Conservation (phyloP, 2,113 vertebrate genomes). For the Brachyistius frenatus region DNA sequence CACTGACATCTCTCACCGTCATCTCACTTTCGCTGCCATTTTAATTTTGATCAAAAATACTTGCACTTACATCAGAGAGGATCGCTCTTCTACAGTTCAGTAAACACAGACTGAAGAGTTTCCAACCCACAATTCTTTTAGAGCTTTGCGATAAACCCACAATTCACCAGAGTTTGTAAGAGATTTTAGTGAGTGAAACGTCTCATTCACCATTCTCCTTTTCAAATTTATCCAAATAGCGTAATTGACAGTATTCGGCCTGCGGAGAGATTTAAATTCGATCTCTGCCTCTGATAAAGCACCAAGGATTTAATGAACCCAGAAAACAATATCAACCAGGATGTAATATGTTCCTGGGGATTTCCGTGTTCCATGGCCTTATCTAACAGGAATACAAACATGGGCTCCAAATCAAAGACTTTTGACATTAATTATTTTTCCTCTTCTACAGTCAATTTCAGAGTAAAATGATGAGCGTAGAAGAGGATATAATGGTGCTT, state of each 20-base stretch:
- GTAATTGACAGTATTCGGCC: slow-evolving; percentile 11
- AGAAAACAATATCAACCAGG: slow-evolving; percentile 31
- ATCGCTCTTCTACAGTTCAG: not conserved
- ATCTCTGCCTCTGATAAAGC: slow-evolving; percentile 45
- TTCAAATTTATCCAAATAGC: slow-evolving; percentile 35
- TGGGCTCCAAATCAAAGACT: slow-evolving; percentile 4
- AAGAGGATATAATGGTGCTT: too few relatives aligned
- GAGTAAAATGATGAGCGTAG: not conserved
- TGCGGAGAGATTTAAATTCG: slow-evolving; percentile 41
- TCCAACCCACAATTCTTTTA: slow-evolving; percentile 1
- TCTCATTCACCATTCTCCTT: slow-evolving; percentile 1
- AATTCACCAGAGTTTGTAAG: not conserved
- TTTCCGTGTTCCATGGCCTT: not conserved
- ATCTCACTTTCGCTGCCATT: not conserved
- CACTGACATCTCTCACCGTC: not conserved
- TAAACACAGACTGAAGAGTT: not conserved
- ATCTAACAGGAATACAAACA: slow-evolving; percentile 4
- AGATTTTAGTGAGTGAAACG: not conserved
- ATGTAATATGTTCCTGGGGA: slow-evolving; percentile 14
- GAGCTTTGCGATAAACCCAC: slow-evolving; percentile 22
- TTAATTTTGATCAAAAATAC: not conserved
- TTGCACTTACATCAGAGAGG: not conserved
- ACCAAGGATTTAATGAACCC: slow-evolving; percentile 50
- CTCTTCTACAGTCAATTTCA: not conserved
- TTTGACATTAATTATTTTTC: not conserved